A percentile compares a stretch with the other conserved stretches of the same genome.
Conservation (phyloP, 2,888 invertebrate species). For the Macropis europaea region DNA sequence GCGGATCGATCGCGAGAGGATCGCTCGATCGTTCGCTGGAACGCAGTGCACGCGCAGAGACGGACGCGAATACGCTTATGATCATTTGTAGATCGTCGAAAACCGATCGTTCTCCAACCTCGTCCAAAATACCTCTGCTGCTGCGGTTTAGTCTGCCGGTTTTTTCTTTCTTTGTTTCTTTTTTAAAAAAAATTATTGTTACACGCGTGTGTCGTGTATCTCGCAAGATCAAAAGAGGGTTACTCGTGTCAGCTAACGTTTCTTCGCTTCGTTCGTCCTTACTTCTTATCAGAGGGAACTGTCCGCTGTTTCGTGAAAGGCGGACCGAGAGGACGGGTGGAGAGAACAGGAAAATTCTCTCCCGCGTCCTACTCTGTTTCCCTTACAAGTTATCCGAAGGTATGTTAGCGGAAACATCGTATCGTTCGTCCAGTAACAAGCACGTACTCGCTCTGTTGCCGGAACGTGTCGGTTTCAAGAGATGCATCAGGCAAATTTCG, state of each 20-base stretch:
- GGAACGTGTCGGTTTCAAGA: too few relatives aligned
- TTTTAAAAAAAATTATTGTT: too few relatives aligned
- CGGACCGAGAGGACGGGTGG: conserved; percentile 38
- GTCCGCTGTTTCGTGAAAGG: conserved; percentile 43
- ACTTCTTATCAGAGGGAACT: neutral
- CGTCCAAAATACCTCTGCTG: conserved; percentile 80
- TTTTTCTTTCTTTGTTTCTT: conserved; percentile 34
- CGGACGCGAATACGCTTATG: conserved; percentile 13
- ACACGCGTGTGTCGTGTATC: conserved; percentile 57
- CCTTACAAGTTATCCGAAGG: conserved; percentile 29
- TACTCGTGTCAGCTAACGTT: conserved; percentile 14
- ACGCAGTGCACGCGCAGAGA: conserved; percentile 39
- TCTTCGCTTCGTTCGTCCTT: conserved; percentile 18
- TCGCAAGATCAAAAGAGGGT: conserved; percentile 72
- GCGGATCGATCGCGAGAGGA: conserved; percentile 26
- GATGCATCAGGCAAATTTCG: too few relatives aligned
- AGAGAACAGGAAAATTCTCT: conserved; percentile 27
- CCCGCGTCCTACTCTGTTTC: conserved; percentile 31
- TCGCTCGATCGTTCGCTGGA: conserved; percentile 38
- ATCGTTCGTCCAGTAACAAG: conserved; percentile 35
- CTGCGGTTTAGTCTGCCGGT: conserved; percentile 78
- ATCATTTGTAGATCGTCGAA: conserved; percentile 14
- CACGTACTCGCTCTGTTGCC: too few relatives aligned
- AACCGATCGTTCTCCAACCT: conserved; percentile 67
- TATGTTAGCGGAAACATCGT: conserved; percentile 6